Conservation (phyloP, 2,113 vertebrate species). For the Perognathus longimembris region DNA sequence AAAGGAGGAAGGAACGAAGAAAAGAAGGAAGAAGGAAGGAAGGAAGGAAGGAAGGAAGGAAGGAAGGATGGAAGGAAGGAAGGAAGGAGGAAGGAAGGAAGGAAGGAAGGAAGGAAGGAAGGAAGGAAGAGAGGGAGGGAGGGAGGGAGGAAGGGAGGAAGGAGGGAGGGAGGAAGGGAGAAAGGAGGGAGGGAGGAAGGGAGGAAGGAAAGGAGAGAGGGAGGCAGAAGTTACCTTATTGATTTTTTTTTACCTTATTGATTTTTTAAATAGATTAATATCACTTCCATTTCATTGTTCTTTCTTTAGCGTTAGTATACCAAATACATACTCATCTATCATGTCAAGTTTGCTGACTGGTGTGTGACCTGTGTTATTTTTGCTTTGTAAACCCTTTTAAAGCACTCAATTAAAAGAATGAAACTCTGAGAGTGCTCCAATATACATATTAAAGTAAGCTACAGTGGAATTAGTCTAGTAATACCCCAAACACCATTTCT, state of each 20-base stretch:
- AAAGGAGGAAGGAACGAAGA: no score
- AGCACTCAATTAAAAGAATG: constrained; percentile 3
- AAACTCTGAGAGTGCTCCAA: neutral
- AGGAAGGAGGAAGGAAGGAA: no score
- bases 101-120: no score
- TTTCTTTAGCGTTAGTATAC: neutral
- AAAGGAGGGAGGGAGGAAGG: no score
- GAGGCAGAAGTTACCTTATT: neutral
- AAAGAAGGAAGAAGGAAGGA: no score
- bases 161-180: no score
- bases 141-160: no score
- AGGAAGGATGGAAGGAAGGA: no score
- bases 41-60: no score
- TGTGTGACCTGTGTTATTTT: neutral
- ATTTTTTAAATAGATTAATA: neutral
- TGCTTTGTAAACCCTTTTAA: neutral
- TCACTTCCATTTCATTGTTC: neutral
- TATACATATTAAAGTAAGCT: neutral
- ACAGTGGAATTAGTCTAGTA: neutral
- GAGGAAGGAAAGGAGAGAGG: no score
- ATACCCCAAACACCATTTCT: neutral
- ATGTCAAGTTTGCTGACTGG: neutral
- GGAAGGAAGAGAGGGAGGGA: no score
- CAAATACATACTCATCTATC: neutral
- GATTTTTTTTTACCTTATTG: no score